Base-by-base conservation (phyloP, 1,140 invertebrate species). In the Zeugodacus cucurbitae region DNA sequence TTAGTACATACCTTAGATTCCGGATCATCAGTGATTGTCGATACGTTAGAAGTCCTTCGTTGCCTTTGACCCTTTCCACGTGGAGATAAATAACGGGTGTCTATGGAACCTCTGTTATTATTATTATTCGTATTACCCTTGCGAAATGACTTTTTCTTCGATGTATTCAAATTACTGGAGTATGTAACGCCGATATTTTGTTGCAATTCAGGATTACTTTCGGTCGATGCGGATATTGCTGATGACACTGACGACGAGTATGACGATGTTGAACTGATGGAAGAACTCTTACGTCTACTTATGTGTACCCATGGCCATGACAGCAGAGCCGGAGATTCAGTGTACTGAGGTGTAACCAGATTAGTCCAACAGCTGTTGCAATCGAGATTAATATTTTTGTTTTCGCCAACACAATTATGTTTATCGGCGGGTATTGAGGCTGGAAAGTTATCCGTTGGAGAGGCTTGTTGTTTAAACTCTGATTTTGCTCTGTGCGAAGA, bases 401-500 rank as follows among this genome's bases (percentile, higher is more conserved):
- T 82, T 48, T 48, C 41, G 8, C 74, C 41, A 26, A 82, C 22
- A 22, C 74, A 82, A 44, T 82, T 48, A 41, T 82, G 74, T 82
- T 82, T 41, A 74, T 20, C 22, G 67, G 34, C 14, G 34, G 34
- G 34, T 34, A 14, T 41, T 20, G 34, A 32, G 34, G 10, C 17
- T 26, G 41, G 32, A 37, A 41, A 22, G 20, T 0, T 41, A 41
- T 41, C 34, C 22, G 70, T 44, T 48, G 74, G 29, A 26, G 74
- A 41, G 10, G 26, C 22, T 22, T 48, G n/a, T 82, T 48, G 37
- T 48, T 82, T 48, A 22, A 48, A 48, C 26, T 82, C 41, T 48
- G 74, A 26, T 82, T 44, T 82, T 26, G 41, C 74, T 44, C 74
- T 82, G 41, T 82, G 37, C 74, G 74, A 82, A 82, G 74, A 82